Percentiles rank a stretch among this genome's conserved stretches.
These are phyloP conservation scores for Phenacoccus solenopsis DNA, from an alignment of 1,140 invertebrate species.

Conservation along the genomic window DNA sequence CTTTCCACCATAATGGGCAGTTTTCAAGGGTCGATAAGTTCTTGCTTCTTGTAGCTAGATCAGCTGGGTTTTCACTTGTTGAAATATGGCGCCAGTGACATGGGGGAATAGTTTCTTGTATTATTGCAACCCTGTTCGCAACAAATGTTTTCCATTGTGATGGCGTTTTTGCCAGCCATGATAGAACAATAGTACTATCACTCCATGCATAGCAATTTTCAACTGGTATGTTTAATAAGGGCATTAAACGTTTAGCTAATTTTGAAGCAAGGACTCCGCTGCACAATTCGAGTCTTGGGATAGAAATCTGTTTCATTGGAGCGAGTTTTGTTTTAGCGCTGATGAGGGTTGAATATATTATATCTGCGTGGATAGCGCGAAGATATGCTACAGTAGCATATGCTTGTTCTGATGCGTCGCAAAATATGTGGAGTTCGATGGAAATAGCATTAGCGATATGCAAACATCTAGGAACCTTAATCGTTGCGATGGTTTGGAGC, in stretches of 20 bases:
- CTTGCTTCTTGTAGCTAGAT: neutral
- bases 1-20: neutral
- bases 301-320: neutral
- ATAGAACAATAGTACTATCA: neutral
- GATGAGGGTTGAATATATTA: no score
- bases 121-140: neutral
- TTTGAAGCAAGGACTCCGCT: neutral
- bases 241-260: neutral
- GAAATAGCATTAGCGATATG: no score
- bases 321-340: no score
- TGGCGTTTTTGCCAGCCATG: neutral
- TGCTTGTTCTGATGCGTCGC: no score
- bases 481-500: no score
- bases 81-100: neutral
- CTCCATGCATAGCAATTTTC: neutral
- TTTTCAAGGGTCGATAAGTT: neutral
- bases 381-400: no score
- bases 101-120: neutral
- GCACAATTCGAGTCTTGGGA: neutral
- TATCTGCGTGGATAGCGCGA: no score
- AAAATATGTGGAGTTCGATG: no score
- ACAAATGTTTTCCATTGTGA: neutral
- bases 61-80: neutral
- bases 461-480: no score
- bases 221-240: neutral